Evolutionary conservation across 2,113 vertebrate species (phyloP).

Genomic region (Heterocephalus glaber): DNA sequence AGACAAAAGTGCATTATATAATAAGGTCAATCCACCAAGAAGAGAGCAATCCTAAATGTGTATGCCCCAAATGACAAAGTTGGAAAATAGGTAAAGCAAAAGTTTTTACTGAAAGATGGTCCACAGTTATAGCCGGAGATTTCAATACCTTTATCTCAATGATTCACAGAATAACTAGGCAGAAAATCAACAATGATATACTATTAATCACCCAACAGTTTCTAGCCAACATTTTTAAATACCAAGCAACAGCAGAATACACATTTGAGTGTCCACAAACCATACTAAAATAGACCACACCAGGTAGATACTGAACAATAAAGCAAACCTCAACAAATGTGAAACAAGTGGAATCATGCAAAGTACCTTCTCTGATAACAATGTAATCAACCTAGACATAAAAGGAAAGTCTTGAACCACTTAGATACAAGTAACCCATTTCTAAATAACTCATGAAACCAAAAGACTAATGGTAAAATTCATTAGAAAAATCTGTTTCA

Average conservation of each 20-base stretch:
- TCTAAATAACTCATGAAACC: conserved; percentile 15
- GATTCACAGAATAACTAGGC: not conserved
- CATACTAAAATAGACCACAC: not conserved
- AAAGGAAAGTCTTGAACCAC: not conserved
- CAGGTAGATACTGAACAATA: not conserved
- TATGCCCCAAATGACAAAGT: not conserved
- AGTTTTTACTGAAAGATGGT: not conserved
- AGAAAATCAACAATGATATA: not conserved
- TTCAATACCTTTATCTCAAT: not conserved
- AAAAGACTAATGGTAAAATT: not conserved
- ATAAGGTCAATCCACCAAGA: not conserved
- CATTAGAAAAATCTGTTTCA: not conserved
- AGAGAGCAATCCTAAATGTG: not conserved
- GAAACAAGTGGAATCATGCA: not conserved
- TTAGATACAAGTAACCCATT: not conserved
- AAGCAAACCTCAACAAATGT: conserved; percentile 12
- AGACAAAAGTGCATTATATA: not conserved
- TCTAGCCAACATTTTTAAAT: not conserved
- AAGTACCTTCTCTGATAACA: not conserved
- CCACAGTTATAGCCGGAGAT: not conserved
- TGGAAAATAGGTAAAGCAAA: not conserved
- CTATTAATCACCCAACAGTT: not conserved
- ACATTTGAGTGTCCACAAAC: not conserved
- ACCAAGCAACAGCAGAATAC: not conserved
- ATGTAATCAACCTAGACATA: not conserved